Percentiles rank a stretch among this genome's conserved stretches.
Conservation (phyloP, 1,140 invertebrate species). For the Coelopa frigida region DNA sequence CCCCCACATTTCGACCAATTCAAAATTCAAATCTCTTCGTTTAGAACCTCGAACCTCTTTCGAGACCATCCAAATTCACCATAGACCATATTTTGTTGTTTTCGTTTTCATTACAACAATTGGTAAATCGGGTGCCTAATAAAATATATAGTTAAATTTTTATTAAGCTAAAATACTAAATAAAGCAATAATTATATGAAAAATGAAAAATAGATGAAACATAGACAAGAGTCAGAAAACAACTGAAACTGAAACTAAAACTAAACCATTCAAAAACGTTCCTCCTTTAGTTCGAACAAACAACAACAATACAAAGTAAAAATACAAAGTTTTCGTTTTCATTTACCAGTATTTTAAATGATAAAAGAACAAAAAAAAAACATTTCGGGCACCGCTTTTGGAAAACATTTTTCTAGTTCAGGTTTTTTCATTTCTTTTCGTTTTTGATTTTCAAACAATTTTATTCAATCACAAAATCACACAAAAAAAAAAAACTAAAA, state of each 20-base stretch:
- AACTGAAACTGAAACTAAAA: constrained; percentile 8
- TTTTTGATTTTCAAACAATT: constrained; percentile 10
- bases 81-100: constrained; percentile 1
- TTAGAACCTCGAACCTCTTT: too few relatives aligned
- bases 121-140: constrained; percentile 45
- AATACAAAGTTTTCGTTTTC: constrained; percentile 3
- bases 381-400: constrained; percentile 42
- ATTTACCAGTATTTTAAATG: neutral
- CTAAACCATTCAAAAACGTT: constrained; percentile 45
- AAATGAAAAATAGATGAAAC: constrained; percentile 10
- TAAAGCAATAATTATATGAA: constrained; percentile 18
- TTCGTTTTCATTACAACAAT: constrained; percentile 27
- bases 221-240: constrained; percentile 8
- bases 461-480: constrained; percentile 1
- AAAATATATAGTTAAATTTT: constrained; percentile 38
- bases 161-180: constrained; percentile 20
- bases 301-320: constrained; percentile 8
- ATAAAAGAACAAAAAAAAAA: constrained; percentile 26
- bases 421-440: constrained; percentile 11
- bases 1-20: too few relatives aligned
- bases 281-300: constrained; percentile 17
- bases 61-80: neutral
- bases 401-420: constrained; percentile 39
- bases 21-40: too few relatives aligned
- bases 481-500: constrained; percentile 6